Evolutionary conservation across 2,113 vertebrate genomes (phyloP).

Genomic region (Cyprinodon brontotheroides): DNA sequence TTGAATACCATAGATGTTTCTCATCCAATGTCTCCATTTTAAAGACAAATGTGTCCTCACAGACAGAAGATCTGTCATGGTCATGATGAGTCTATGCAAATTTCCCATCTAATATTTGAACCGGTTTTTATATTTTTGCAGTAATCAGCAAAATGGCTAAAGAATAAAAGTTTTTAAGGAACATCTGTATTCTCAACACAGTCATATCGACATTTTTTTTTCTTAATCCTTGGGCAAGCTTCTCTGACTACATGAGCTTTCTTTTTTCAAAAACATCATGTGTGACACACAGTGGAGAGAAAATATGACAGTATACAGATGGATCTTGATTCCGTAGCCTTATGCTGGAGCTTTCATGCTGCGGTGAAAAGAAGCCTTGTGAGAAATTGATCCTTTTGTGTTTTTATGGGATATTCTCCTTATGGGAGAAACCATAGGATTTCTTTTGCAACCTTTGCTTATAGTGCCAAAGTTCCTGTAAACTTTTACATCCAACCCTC

Average conservation of each 20-base stretch:
- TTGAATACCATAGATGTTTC: no score
- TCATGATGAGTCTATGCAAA: no score
- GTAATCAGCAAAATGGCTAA: no score
- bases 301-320: conserved; percentile 44
- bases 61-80: no score
- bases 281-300: conserved; percentile 44
- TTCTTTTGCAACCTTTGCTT: conserved; percentile 20
- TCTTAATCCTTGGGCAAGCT: conserved; percentile 20
- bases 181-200: conserved; percentile 24
- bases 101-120: no score
- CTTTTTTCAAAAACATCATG: conserved; percentile 36
- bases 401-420: conserved; percentile 21
- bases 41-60: no score
- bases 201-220: conserved; percentile 6
- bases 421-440: conserved; percentile 12
- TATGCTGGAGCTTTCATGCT: conserved; percentile 24
- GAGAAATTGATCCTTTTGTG: conserved; percentile 8
- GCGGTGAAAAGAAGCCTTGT: conserved; percentile 42
- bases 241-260: conserved; percentile 8
- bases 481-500: conserved; percentile 29
- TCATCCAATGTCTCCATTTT: no score
- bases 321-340: conserved; percentile 40
- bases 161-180: not conserved
- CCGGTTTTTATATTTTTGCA: no score
- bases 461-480: conserved; percentile 4